Evolutionary conservation across 2,888 invertebrate genomes (phyloP), one percentile per base, ranked within the genome.

Genomic region (Callyntrura guangdongensis): DNA sequence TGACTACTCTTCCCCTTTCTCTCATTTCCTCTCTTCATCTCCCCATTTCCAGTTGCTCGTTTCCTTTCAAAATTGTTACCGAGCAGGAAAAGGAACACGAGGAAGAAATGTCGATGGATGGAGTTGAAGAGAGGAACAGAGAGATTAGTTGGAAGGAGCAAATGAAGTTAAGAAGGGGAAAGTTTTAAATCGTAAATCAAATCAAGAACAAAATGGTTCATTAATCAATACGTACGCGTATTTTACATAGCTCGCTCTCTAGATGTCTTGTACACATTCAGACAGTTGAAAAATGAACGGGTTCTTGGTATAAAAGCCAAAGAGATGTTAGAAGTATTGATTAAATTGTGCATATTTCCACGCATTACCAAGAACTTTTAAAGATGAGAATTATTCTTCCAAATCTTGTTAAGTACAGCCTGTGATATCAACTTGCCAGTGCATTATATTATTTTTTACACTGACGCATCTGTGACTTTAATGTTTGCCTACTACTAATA

Each of bases 171-270:
- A 47, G 25, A 67, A 77, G 86, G 56, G 77, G 87, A 88, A 88
- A 88, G 82, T 81, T 88, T 88, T 82, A 82, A 88, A 88, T 88
- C 87, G 87, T 88, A 88, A 88, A 88, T 88, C 87, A 88, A 82
- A 81, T 88, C 82, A 88, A 69, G 82, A 88, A 79, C 79, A 87
- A 88, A 88, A 88, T 88, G 82, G 87, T 88, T 88, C 87, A 88
- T 88, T 88, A 88, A 88, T 88, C 87, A 88, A 87, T 86, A 61
- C 61, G 11, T 79, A 20, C 49, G 20, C 74, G 8, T 3, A 45
- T 8, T 36, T 36, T 36, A 6, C 36, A 36, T 36, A 36, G 17
- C 12, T 2, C 67, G 3, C 3, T 12, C 4, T 14, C 22, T 6
- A 14, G 6, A 47, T 45, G n/a, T 6, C 59, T 17, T 59, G 59